phyloP scores from a whole-genome alignment of 2,797 vertebrate species.

The Mus minutoides region DNA sequence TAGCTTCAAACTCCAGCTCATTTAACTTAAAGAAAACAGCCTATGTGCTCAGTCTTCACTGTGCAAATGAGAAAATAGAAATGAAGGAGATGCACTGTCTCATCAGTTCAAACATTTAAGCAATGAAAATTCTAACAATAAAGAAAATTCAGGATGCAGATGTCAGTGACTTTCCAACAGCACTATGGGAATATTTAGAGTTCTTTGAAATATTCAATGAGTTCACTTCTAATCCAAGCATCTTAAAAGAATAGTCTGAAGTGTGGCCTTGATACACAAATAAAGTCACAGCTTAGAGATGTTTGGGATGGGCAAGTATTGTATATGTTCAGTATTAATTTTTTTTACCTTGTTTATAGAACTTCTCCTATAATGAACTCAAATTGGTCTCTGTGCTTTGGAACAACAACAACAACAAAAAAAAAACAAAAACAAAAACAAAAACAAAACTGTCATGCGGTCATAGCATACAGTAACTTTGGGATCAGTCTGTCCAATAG shows the following conservation, averaged over 20 bases:
- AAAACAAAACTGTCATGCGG: background rate
- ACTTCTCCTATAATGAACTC: background rate
- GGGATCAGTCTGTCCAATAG: background rate
- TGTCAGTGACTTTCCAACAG: slow-evolving; percentile 36
- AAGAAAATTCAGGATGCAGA: background rate
- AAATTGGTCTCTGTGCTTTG: background rate
- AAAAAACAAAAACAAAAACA: background rate
- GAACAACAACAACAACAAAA: background rate
- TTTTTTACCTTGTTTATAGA: background rate
- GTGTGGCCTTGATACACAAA: background rate
- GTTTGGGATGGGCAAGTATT: background rate
- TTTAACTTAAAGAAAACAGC: background rate
- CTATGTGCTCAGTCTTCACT: background rate
- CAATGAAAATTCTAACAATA: slow-evolving; percentile 13
- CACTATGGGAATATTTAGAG: slow-evolving; percentile 3
- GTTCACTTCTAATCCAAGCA: background rate
- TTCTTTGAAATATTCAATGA: slow-evolving; percentile 32
- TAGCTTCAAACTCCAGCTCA: background rate
- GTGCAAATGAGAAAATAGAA: background rate
- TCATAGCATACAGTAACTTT: background rate
- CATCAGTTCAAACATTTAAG: background rate
- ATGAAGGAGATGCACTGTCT: slow-evolving; percentile 2
- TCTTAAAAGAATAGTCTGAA: slow-evolving; percentile 63
- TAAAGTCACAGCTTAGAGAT: background rate
- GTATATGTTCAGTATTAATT: too few relatives aligned